Conservation (phyloP, 64 coral and sea anemone genomes). For the Cladopsammia gracilis region DNA sequence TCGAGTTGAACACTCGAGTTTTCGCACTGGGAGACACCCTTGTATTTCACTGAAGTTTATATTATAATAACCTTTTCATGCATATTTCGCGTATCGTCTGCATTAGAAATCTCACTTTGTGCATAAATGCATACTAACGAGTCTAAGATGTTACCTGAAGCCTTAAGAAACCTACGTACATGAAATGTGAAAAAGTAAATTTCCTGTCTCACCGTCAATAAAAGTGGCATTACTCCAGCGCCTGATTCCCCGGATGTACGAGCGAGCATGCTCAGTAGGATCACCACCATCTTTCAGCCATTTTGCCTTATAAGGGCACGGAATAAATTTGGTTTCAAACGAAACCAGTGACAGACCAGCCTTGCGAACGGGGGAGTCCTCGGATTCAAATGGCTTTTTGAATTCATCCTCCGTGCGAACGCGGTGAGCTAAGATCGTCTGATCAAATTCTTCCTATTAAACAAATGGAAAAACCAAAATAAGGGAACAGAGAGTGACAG, state of each 20-base stretch:
- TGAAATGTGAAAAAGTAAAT: no score
- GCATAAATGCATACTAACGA: no score
- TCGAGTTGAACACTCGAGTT: no score
- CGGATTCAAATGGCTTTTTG: constrained; percentile 60
- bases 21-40: no score
- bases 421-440: constrained; percentile 57
- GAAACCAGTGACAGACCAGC: constrained; percentile 77
- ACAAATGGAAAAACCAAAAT: background rate
- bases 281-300: constrained; percentile 71
- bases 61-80: no score
- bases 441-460: constrained; percentile 65
- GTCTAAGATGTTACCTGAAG: no score
- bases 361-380: constrained; percentile 56
- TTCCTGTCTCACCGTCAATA: constrained; percentile 22
- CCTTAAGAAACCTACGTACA: no score
- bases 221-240: constrained; percentile 75
- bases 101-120: no score
- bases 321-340: constrained; percentile 67
- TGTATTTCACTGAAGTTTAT: no score
- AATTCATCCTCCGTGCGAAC: constrained; percentile 69
- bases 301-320: constrained; percentile 60
- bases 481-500: background rate
- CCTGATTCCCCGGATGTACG: constrained; percentile 38
- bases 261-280: constrained; percentile 51
- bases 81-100: no score